Evolutionary conservation across 2,113 vertebrate genomes (phyloP), one percentile per base, ranked within the genome.

Genomic region (Caranx ignobilis): DNA sequence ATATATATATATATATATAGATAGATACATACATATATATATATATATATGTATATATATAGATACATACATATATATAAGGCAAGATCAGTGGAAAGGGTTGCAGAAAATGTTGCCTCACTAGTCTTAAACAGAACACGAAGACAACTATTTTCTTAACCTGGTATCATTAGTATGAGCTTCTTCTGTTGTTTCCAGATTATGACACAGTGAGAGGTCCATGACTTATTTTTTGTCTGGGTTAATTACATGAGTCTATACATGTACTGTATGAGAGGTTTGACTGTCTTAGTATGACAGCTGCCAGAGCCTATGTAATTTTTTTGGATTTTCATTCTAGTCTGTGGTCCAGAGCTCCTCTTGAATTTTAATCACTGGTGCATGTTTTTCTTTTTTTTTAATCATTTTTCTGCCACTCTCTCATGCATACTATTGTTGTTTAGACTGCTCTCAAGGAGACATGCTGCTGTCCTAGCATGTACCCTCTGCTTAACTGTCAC

Each of bases 401-500:
- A 60, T n/a, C 21, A 37, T 39, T 62, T 57, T 68, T 41, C 21
- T 48, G 19, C 54, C 11, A 80, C 48, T 41, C 11, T 82, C 48
- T 41, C 9, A 45, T 62, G 16, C 37, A 26, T 5, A 0, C 21
- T 56, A 31, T 55, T 65, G 64, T 71, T 70, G 48, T 63, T 70
- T 54, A 37, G 63, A 71, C 73, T 64, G 60, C 43, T 78, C 65
- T 47, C 64, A 77, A 39, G 68, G 56, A 83, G 75, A 79, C 59
- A 18, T 26, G 9, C 43, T 65, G 80, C 70, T 82, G 75, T 50
- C 74, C 68, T 5, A 65, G 75, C 79, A 41, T n/a, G 21, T 41
- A 83, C 47, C 68, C 81, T 83, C 69, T 82, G 50, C 78, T 83
- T 73, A 83, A 65, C 71, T 88, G 89, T 94, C 90, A 87, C 61